Base-by-base conservation (phyloP, 2,797 vertebrate species). In the Pogoniulus pusillus region DNA sequence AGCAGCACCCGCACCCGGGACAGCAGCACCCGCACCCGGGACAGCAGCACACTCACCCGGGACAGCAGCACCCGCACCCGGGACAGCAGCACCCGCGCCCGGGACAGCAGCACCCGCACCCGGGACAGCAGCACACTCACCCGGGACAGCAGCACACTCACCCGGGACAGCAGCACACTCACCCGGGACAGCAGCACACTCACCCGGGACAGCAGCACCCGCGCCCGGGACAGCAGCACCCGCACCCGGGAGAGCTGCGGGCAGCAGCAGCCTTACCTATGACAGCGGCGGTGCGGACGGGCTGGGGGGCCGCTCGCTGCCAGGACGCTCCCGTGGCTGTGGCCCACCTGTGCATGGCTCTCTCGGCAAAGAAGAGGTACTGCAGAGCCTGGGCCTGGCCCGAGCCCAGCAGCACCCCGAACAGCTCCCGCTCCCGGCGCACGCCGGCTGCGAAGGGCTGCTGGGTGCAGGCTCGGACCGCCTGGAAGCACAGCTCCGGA, bases 281-380 rank as follows among this genome's bases (percentile, higher is more conserved):
- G 81, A 99, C 98, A 5, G 98, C 98, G 1, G 96, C 98, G n/a
- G 91, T 98, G n/a, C 10, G 96, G 69, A 99, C 55, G 16, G 97
- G 96, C 64, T 66, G 96, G 11, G 98, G 95, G 3, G 95, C 94
- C 22, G 97, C 96, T 8, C 95, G 98, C 95, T 98, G 97, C 98
- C 98, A 99, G 22, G 97, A 97, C 4, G 97, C 98, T 79, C 98
- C 98, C 1, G 80, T 87, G 66, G 98, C 96, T 13, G 92, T 95
- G 70, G 96, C 98, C 99, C 99, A 99, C 94, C 94, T 98, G 79
- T 27, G 88, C 45, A 94, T 97, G 0, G 79, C 94, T 92, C 98
- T 98, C 96, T 99, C 98, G 2, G 98, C 97, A 5, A 99, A 98
- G 97, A 99, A 99, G 15, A 92, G 97, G 73, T 99, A 98, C 93